A percentile compares a stretch with the other conserved stretches of the same genome.
Conservation (phyloP, 37 sponge, comb jelly and placozoan genomes). For the Lycopodina hypogea region DNA sequence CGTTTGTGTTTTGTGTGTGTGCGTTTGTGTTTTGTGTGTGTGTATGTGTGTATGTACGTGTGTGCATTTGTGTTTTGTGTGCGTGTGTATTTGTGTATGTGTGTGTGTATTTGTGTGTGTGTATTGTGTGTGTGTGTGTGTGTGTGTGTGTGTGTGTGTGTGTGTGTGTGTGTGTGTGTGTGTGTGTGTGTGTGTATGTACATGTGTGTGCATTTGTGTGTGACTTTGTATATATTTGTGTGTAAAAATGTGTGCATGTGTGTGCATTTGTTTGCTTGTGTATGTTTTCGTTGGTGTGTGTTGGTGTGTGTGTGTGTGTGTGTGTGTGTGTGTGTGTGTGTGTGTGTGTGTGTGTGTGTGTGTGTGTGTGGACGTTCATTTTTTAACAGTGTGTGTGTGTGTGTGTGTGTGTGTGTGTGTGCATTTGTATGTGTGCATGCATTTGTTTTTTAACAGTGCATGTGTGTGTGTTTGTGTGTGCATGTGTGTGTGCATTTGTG, state of each 20-base stretch:
- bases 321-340: slow-evolving; percentile 15
- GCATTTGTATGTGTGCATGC: not conserved
- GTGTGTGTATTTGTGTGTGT: not conserved
- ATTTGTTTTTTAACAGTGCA: no score
- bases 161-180: slow-evolving; percentile 9
- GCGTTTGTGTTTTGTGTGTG: slow-evolving; percentile 8
- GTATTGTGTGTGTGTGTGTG: slow-evolving; percentile 16
- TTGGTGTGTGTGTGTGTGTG: not conserved
- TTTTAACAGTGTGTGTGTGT: no score
- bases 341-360: slow-evolving; percentile 9
- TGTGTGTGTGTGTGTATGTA: slow-evolving; percentile 7
- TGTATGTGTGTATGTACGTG: not conserved
- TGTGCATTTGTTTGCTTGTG: not conserved
- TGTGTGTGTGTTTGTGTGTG: slow-evolving; percentile 14
- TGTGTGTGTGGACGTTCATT: no score
- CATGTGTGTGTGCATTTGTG: not conserved
- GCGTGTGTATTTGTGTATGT: slow-evolving; percentile 11
- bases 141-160: slow-evolving; percentile 8
- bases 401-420: slow-evolving; percentile 12
- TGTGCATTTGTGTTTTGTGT: no score
- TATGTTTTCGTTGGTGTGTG: not conserved
- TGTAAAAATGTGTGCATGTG: not conserved
- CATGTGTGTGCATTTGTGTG: not conserved
- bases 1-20: no score
- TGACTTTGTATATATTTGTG: no score